Percentiles rank a stretch among this genome's conserved stretches.
Conservation (phyloP, 2,113 vertebrate genomes). For the Corydoras sp. region DNA sequence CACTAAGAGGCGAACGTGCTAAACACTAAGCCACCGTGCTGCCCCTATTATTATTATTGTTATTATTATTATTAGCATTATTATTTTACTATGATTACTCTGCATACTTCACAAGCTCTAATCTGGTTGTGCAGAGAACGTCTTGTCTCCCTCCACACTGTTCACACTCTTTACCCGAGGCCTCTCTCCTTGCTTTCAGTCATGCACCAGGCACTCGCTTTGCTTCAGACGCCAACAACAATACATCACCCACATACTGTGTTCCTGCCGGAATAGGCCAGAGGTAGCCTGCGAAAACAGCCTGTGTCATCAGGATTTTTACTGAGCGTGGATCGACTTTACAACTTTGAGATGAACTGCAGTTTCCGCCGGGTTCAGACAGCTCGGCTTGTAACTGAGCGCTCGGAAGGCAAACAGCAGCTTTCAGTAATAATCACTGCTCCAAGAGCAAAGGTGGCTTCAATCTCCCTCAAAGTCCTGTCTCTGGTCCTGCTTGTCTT, state of each 20-base stretch:
- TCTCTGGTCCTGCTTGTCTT: not conserved
- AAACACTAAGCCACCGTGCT: too few species aligned
- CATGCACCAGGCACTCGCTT: conserved; percentile 26
- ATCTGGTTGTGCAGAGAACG: too few species aligned
- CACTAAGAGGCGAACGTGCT: too few species aligned
- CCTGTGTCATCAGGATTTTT: conserved; percentile 39
- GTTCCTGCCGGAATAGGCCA: conserved; percentile 18
- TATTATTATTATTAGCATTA: too few species aligned
- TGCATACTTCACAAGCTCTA: too few species aligned
- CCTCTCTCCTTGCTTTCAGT: conserved; percentile 22
- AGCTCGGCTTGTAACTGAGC: conserved; percentile 20
- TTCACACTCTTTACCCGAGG: conserved; percentile 2
- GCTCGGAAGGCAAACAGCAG: conserved; percentile 16
- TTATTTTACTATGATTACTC: too few species aligned
- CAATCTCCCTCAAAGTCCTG: not conserved
- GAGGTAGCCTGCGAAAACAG: conserved; percentile 15
- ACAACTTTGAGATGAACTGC: conserved; percentile 38
- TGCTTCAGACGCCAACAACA: conserved; percentile 41
- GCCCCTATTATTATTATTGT: too few species aligned
- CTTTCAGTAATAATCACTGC: conserved; percentile 32
- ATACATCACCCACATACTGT: conserved; percentile 27
- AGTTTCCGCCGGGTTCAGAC: conserved; percentile 22
- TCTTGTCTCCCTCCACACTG: conserved; percentile 3
- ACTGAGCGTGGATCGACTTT: conserved; percentile 32
- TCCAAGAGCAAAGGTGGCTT: conserved; percentile 1